Percentiles rank a stretch among this genome's conserved stretches.
phyloP scores from a whole-genome alignment of 1,140 invertebrate genomes.

The Eciton burchellii region DNA sequence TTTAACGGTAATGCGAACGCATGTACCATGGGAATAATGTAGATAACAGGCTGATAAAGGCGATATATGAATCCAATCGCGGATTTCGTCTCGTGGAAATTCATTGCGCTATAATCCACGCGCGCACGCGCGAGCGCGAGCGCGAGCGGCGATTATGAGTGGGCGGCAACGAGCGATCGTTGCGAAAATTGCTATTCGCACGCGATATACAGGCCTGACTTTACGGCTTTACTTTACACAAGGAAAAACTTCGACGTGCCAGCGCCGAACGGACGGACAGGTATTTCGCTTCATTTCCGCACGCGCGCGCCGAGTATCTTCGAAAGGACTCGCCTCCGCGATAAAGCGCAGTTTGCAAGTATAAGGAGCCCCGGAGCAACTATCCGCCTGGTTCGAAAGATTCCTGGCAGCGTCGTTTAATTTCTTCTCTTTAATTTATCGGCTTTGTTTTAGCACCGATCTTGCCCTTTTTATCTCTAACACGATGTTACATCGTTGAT shows the following conservation, averaged over 20 bases:
- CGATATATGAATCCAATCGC: constrained; percentile 39
- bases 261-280: background rate
- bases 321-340: constrained; percentile 2
- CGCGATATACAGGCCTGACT: background rate
- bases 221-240: background rate
- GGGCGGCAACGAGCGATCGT: background rate
- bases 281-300: background rate
- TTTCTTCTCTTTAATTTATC: background rate
- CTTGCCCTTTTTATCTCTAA: background rate
- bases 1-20: constrained; percentile 34
- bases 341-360: constrained; percentile 12
- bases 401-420: background rate
- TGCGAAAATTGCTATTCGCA: constrained; percentile 35
- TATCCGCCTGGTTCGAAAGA: background rate
- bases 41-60: constrained; percentile 52
- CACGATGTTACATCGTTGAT: background rate
- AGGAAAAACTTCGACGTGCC: background rate
- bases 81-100: constrained; percentile 39
- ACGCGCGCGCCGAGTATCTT: constrained; percentile 1
- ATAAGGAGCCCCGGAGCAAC: background rate
- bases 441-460: background rate
- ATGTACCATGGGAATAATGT: constrained; percentile 36
- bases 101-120: constrained; percentile 17
- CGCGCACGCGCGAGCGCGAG: background rate
- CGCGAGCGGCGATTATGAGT: constrained; percentile 30